Evolutionary conservation across 92 coral and sea anemone species (phyloP), one percentile per base, ranked within the genome.

Genomic region (Parazoanthus atlanticus): DNA sequence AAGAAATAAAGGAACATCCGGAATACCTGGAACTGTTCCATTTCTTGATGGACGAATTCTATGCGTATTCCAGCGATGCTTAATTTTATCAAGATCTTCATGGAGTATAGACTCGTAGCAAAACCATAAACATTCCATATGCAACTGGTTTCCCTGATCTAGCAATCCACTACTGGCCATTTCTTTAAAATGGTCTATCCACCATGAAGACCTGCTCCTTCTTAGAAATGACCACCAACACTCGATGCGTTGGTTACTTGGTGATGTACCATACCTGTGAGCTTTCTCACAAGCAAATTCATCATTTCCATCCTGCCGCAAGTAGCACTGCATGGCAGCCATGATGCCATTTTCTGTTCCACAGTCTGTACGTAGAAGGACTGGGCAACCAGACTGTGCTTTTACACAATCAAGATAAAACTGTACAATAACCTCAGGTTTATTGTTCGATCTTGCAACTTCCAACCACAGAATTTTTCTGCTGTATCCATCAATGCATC

Each of bases 1-100:
- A 93, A 88, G 64, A 88, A 86, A 72, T 86, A 89, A 61, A 91
- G n/a, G 28, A 8, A 93, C 85, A 80, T 91, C 92, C 25, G 96
- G 96, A 47, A 82, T 80, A 82, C 88, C 88, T 56, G 81, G 30
- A 82, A 88, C 91, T 73, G 82, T 82, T 17, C 56, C 81, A 28
- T 86, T 49, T 25, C 82, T 38, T 88, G 82, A 88, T 88, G 47
- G 9, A 5, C 47, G 47, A 6, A 41, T 41, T 41, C 47, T 41
- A 5, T 41, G 47, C 7, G 47, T 6, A 43, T 43, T 43, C 47
- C 47, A 87, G 25, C 88, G 88, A 25, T 54, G 56, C 83, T 91
- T 91, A 21, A 91, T 91, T 81, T 87, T 91, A 41, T 91, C 90
- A 2, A 88, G 90, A 67, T 91, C 47, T 43, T 43, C 47, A 5